Conservation (phyloP, 2,113 vertebrate species). For the Anser cygnoides region DNA sequence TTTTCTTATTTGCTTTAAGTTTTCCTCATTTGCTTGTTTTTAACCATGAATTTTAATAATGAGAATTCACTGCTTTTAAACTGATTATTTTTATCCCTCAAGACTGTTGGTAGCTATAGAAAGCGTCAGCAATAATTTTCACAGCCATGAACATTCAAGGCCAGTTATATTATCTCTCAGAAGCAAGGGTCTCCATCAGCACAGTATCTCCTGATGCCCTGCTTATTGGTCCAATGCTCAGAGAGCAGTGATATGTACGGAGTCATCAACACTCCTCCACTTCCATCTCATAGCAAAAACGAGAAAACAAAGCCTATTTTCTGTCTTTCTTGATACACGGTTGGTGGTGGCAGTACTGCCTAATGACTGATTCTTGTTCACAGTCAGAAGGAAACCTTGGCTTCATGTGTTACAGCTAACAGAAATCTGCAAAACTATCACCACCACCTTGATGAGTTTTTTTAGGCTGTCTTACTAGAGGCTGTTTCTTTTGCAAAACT, state of each 20-base stretch:
- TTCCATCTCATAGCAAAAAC: not conserved
- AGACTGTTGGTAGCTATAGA: not conserved
- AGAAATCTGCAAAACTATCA: not conserved
- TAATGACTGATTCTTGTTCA: not conserved
- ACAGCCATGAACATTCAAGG: not conserved
- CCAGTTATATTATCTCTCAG: not conserved
- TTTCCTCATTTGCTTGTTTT: not conserved
- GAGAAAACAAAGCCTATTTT: not conserved
- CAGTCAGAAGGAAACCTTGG: not conserved
- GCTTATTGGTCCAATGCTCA: not conserved
- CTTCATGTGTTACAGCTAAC: not conserved
- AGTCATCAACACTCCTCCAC: not conserved
- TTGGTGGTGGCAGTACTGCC: not conserved
- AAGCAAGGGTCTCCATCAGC: not conserved
- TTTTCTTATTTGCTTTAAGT: not conserved
- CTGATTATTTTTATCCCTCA: not conserved
- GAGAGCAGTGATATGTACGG: not conserved
- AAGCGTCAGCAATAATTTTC: not conserved
- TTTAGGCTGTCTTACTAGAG: not conserved
- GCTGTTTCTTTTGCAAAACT: not conserved
- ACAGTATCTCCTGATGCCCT: too few relatives aligned
- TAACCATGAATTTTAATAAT: not conserved
- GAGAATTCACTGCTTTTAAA: not conserved
- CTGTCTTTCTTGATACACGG: not conserved
- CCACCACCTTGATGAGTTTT: not conserved